Base-by-base conservation (phyloP, 92 coral and sea anemone genomes). In the Pocillopora grandis region DNA sequence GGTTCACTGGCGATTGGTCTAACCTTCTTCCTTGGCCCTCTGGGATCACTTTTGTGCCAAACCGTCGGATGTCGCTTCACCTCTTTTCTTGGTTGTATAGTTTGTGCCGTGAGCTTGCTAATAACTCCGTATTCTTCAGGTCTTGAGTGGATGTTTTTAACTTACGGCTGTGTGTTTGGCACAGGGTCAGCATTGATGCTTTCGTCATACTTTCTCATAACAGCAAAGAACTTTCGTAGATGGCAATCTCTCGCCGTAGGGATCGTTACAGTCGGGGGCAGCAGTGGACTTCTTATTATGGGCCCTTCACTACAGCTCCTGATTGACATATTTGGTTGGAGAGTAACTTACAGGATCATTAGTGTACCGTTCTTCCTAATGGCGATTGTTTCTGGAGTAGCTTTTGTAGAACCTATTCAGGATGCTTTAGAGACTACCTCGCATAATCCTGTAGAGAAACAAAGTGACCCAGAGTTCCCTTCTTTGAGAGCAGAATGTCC, bases 1-100 rank as follows among this genome's bases (percentile, higher is more conserved):
- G 94, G 92, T 16, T 91, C 94, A n/a, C 67, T 82, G 35, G 67
- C 91, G 59, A 15, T 62, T 20, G 72, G 66, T n/a, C 31, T 91
- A 48, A 72, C 85, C 21, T 85, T 89, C 58, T 36, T 89, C 20
- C n/a, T 72, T 52, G 80, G 79, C 31, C 94, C 94, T 15, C 27
- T 88, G 35, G 87, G 64, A 27, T 77, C 80, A 36, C 52, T 71
- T 37, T n/a, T 91, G 10, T 77, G 87, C 72, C 62, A 72, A 68
- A 56, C 58, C 48, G 72, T 85, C 58, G 81, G 77, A 71, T 80
- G 87, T 19, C 92, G 92, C 35, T 36, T 76, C 63, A 81, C 86
- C 31, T 83, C 94, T 9, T 37, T 91, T 20, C 61, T 76, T 21
- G 94, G 94, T 14, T 84, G 87, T 42, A 66, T 81, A 67, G 37